These are phyloP conservation scores for Drosophila meridiana DNA, from an alignment of 2,888 invertebrate species.

Conservation along the genomic window DNA sequence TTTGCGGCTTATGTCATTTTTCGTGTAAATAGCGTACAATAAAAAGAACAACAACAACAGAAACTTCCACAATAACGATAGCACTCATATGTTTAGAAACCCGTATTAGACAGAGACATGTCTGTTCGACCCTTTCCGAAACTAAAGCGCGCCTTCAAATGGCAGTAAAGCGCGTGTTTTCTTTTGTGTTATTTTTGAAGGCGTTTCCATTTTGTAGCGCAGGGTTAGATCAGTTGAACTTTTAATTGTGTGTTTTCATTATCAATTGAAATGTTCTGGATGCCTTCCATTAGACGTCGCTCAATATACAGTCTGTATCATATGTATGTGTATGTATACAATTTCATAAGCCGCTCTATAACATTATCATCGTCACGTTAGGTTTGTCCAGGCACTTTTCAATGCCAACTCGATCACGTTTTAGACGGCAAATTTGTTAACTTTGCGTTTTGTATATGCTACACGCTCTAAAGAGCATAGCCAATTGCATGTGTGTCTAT, in stretches of 20 bases:
- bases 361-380: constrained; percentile 40
- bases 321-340: neutral
- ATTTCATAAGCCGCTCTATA: constrained; percentile 41
- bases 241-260: constrained; percentile 72
- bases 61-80: neutral
- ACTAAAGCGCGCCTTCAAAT: constrained; percentile 15
- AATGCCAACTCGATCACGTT: constrained; percentile 76
- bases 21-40: constrained; percentile 20
- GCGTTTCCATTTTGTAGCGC: constrained; percentile 56
- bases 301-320: neutral
- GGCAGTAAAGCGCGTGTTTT: constrained; percentile 34
- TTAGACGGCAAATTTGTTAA: constrained; percentile 71
- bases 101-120: constrained; percentile 13
- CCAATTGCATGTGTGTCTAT: constrained; percentile 50
- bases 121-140: constrained; percentile 19
- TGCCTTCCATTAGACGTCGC: constrained; percentile 10
- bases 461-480: constrained; percentile 67
- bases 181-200: constrained; percentile 38
- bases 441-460: constrained; percentile 54
- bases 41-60: neutral
- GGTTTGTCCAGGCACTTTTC: constrained; percentile 48
- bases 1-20: constrained; percentile 61
- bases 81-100: constrained; percentile 10
- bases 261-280: constrained; percentile 73
- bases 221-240: constrained; percentile 73